A percentile compares a stretch with the other conserved stretches of the same genome.
Conservation (phyloP, 2,113 vertebrate genomes). For the Fregetta grallaria region DNA sequence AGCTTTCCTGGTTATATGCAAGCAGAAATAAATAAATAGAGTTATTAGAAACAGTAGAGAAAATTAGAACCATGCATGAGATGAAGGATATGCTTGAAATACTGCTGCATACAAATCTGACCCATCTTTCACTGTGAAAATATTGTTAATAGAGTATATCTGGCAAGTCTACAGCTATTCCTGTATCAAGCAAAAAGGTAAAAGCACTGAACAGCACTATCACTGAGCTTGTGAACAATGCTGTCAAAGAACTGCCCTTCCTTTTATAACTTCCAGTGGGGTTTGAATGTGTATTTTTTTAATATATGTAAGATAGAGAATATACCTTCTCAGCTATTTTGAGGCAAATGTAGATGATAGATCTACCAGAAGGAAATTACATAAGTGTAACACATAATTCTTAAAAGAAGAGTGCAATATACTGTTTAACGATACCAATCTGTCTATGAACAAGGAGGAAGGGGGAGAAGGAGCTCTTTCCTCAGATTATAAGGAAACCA, state of each 20-base stretch:
- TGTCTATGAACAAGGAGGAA: not conserved
- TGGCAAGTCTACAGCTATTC: not conserved
- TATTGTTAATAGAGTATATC: not conserved
- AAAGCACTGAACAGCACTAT: not conserved
- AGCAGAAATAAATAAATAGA: not conserved
- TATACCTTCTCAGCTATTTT: not conserved
- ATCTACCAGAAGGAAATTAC: not conserved
- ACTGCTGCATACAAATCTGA: not conserved
- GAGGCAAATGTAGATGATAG: not conserved
- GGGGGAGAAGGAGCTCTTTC: not conserved
- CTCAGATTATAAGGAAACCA: not conserved
- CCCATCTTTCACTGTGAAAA: not conserved
- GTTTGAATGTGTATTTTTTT: not conserved
- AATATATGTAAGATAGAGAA: not conserved
- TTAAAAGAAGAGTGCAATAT: not conserved
- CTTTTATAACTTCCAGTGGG: not conserved
- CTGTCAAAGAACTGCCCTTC: not conserved
- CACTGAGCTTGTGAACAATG: not conserved
- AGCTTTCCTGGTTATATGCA: not conserved
- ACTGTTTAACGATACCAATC: not conserved
- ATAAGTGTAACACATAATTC: not conserved
- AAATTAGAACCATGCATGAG: not conserved
- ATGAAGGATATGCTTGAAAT: not conserved
- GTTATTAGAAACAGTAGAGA: not conserved
- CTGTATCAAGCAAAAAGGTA: not conserved